Conservation (phyloP, 2,113 vertebrate species). For the Dromas ardeola region DNA sequence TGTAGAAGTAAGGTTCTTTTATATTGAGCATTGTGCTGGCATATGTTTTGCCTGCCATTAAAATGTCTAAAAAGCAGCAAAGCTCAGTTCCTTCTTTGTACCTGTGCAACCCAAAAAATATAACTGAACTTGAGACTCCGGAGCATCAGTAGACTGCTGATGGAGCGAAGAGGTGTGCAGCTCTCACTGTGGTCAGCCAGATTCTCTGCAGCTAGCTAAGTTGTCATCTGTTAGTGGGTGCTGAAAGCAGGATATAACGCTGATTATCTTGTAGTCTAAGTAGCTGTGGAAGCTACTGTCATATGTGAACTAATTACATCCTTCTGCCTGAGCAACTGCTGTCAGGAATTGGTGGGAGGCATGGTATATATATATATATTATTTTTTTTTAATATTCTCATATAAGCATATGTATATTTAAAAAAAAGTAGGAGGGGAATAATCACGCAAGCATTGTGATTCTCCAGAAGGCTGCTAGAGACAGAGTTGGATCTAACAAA, state of each 20-base stretch:
- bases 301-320: not conserved
- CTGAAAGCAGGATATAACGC: not conserved
- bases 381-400: not conserved
- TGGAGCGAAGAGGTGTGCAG: not conserved
- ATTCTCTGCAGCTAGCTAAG: not conserved
- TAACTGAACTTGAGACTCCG: not conserved
- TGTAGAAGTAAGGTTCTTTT: not conserved
- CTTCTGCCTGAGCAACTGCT: not conserved
- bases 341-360: not conserved
- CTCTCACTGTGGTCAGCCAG: not conserved
- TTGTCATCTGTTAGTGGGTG: not conserved
- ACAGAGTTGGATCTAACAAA: conserved; percentile 18
- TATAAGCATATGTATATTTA: accelerated
- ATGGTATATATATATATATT: not conserved
- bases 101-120: not conserved
- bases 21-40: not conserved
- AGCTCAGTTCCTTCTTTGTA: not conserved
- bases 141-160: not conserved
- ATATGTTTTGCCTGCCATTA: not conserved
- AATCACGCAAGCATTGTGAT: not conserved
- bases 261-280: not conserved
- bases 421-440: not conserved
- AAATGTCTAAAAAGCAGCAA: not conserved
- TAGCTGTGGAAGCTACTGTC: not conserved
- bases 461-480: not conserved